Percentiles rank a stretch among this genome's conserved stretches.
phyloP scores from a whole-genome alignment of 2,888 invertebrate genomes.

The Neocrepidodera transversa region DNA sequence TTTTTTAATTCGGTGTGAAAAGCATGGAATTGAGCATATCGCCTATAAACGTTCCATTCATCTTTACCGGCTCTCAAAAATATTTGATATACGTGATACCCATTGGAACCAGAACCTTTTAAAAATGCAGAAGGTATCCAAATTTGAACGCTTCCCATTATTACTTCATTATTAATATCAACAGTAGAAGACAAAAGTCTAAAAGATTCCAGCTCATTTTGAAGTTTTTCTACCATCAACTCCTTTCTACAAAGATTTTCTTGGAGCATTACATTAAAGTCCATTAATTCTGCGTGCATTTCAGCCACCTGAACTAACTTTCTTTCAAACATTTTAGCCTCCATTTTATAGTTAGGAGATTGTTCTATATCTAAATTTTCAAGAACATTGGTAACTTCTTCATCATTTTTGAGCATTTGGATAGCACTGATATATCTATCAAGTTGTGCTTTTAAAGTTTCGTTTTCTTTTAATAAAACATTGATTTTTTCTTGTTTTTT shows the following conservation, averaged over 20 bases:
- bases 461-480: conserved; percentile 75
- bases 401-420: conserved; percentile 72
- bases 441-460: conserved; percentile 81
- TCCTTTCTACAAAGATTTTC: conserved; percentile 73
- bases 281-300: conserved; percentile 94
- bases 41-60: conserved; percentile 95
- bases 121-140: conserved; percentile 90
- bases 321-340: conserved; percentile 81
- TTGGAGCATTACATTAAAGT: conserved; percentile 86
- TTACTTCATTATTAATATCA: conserved; percentile 53
- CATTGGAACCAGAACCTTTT: conserved; percentile 73
- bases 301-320: conserved; percentile 92
- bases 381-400: conserved; percentile 56
- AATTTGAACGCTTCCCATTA: conserved; percentile 72
- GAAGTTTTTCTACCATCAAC: conserved; percentile 65
- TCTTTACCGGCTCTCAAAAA: conserved; percentile 79
- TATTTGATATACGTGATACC: conserved; percentile 92
- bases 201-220: conserved; percentile 70
- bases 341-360: conserved; percentile 66
- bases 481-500: conserved; percentile 53
- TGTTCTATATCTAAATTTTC: conserved; percentile 55
- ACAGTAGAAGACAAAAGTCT: conserved; percentile 63
- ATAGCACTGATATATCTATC: conserved; percentile 89
- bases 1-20: conserved; percentile 85
- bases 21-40: conserved; percentile 92